A percentile compares a stretch with the other conserved stretches of the same genome.
Conservation (phyloP, 2,113 vertebrate genomes). For the Zosterops japonicus region DNA sequence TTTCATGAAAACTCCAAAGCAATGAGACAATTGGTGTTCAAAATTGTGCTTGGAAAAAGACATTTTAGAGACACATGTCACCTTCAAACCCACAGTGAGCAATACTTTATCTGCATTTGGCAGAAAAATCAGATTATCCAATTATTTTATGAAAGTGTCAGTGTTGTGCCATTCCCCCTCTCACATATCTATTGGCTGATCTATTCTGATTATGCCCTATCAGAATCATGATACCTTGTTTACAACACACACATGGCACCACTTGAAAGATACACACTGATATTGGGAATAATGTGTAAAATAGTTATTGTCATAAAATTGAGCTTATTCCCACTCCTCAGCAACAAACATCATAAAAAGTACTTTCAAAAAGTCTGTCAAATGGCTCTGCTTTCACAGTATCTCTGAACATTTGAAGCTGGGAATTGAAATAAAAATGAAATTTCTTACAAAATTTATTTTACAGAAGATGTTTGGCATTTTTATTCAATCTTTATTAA, state of each 20-base stretch:
- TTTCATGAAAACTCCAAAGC: background rate
- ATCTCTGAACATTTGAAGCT: background rate
- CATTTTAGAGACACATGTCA: background rate
- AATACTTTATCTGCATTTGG: background rate
- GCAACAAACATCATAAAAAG: background rate
- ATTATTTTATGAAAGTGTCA: background rate
- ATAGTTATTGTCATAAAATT: background rate
- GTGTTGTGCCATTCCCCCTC: background rate
- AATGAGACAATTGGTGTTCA: background rate
- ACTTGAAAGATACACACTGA: background rate
- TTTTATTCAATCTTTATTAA: background rate
- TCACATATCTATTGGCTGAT: background rate
- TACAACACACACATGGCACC: background rate
- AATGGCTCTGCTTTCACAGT: background rate
- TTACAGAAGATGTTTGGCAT: background rate
- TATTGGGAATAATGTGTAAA: background rate
- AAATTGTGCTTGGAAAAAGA: background rate
- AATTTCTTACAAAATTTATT: background rate
- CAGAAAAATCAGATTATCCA: background rate
- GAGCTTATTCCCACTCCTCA: background rate
- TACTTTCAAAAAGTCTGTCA: background rate
- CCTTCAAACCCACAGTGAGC: background rate
- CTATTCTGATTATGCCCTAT: background rate
- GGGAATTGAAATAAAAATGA: background rate
- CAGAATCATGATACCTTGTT: background rate